Base-by-base conservation (phyloP, 2,888 invertebrate genomes). In the Stenoptilia bipunctidactyla region DNA sequence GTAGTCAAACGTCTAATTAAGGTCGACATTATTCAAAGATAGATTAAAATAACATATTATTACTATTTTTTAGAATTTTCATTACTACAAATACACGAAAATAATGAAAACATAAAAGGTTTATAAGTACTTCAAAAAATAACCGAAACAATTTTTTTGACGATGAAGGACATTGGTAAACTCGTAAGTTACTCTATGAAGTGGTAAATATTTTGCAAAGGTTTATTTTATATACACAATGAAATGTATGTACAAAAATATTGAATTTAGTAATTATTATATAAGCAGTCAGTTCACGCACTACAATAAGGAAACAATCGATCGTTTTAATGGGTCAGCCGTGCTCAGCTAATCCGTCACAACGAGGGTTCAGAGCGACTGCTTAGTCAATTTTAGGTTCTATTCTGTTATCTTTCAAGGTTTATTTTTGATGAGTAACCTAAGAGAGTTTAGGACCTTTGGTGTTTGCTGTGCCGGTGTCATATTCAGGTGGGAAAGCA, bases 321-420 rank as follows among this genome's bases (percentile, higher is more conserved):
- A 82, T 82, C 69, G 80, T 71, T 76, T 74, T 82, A 80, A 82
- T 83, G 75, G 83, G 83, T 83, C 83, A 82, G 62, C 71, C 82
- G 64, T 65, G 73, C 73, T 71, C 70, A 63, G 69, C 65, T 79
- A 79, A 82, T 77, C 79, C 79, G 65, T 64, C 72, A 61, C 55
- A 54, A 63, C 61, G 60, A 66, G 70, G 75, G 70, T 68, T 68
- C 60, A 43, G 43, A 47, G 47, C 46, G 49, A 46, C 46, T 38
- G 40, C 33, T 52, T 58, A 58, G 52, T 50, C 61, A 58, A 76
- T 63, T 66, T 54, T 70, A 61, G 64, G 56, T 72, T 66, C 53
- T 77, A 79, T 68, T 59, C 42, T 47, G 47, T 49, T 58, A 45
- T 45, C 37, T 35, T 45, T 55, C 56, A 61, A 59, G 65, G 66